Evolutionary conservation across 2,797 vertebrate species (phyloP).

Genomic region (Esox masquinongy): DNA sequence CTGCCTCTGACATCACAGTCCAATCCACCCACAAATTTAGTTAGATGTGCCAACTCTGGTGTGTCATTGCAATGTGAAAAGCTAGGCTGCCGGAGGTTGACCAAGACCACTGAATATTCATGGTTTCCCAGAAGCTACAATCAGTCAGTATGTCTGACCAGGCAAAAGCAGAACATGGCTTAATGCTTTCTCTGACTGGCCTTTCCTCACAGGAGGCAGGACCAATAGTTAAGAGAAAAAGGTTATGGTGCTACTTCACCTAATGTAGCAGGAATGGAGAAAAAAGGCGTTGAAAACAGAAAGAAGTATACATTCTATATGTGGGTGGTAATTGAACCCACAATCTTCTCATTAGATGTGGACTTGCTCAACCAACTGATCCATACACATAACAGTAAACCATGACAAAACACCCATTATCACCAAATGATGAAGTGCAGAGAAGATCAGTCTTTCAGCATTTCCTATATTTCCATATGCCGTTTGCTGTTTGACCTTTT

Average conservation of each 20-base stretch:
- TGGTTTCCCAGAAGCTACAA: constrained; percentile 5
- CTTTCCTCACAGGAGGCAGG: neutral
- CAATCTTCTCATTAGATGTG: no score
- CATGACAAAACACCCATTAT: neutral
- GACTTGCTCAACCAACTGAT: no score
- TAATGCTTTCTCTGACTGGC: neutral
- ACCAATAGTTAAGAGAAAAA: neutral
- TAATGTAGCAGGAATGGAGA: neutral
- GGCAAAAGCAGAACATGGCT: constrained; percentile 2
- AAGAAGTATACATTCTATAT: no score
- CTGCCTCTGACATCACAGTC: neutral
- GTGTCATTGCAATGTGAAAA: neutral
- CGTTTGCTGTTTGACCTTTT: neutral
- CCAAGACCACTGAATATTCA: constrained; percentile 4
- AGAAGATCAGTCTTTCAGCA: neutral
- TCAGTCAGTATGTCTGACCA: neutral
- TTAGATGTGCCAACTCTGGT: neutral
- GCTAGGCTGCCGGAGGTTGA: constrained; percentile 4
- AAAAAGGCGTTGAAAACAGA: neutral
- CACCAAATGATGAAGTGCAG: neutral
- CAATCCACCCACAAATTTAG: neutral
- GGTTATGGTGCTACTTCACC: neutral
- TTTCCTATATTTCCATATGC: neutral
- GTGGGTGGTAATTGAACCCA: no score
- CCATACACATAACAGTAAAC: neutral